Base-by-base conservation (phyloP, 2,888 invertebrate species). In the Mesodorylaimus sp. region DNA sequence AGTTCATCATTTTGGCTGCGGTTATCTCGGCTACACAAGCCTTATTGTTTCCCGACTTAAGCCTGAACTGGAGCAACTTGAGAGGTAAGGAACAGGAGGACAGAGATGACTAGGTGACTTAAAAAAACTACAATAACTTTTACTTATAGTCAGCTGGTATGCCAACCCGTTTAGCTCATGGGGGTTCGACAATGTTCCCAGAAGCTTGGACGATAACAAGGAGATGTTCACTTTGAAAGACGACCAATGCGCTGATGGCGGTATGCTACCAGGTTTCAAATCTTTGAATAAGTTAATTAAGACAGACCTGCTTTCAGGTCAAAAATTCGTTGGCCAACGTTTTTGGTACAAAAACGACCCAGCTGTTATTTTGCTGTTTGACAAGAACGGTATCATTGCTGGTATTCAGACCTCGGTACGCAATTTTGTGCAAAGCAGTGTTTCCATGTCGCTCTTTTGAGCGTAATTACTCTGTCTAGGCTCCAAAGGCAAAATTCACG, bases 331-430 rank as follows among this genome's bases (percentile, higher is more conserved):
- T 19, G 67, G 67, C 0, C 42, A 54, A 21, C 58, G 66, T 3
- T 67, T 63, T 55, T 56, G 61, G 47, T 61, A 62, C 50, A 54
- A 58, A 25, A 52, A 56, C n/a, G 66, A 67, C 47, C 47, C 56
- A 13, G 58, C 63, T 13, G 56, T 61, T 7, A 61, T 66, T 13
- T 50, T 67, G 24, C 54, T 68, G 1, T 67, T 56, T 51, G 67
- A 67, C 47, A 54, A 54, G 3, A 60, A 63, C 39, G 67, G 68
- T 7, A 60, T 59, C 55, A 66, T 68, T 25, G 67, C 67, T 25
- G 68, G 68, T 27, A 62, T 65, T 3, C 66, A 67, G 54, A 56
- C 60, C 28, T 61, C 60, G 47, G 66, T 67, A 56, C 52, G 23
- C n/a, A 27, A 3, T 45, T 26, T 28, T 26, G 7, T 26, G 21